These are phyloP conservation scores for Phaethon lepturus DNA, from an alignment of 2,113 vertebrate species.

Conservation along the genomic window DNA sequence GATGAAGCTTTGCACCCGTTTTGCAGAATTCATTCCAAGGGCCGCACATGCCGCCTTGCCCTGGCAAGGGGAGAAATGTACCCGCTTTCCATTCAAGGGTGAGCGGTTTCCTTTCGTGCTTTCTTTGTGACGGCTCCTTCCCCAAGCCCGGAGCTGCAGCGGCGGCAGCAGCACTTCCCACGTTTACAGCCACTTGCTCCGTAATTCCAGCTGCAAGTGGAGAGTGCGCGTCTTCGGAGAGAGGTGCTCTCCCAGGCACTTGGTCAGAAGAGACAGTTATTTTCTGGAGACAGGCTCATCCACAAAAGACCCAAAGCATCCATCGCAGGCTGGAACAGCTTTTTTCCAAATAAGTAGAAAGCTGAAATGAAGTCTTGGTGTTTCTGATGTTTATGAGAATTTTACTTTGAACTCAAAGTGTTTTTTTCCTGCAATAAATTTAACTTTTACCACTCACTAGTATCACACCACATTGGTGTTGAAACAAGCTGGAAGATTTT, in stretches of 20 bases:
- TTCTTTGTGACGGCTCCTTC: background rate
- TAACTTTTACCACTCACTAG: background rate
- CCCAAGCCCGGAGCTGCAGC: background rate
- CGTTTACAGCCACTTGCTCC: background rate
- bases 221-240: rapidly evolving
- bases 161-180: background rate
- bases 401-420: background rate
- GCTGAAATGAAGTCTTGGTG: background rate
- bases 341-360: background rate
- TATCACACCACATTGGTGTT: background rate
- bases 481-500: background rate
- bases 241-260: background rate
- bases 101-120: background rate
- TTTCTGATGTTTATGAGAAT: background rate
- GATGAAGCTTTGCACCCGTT: background rate
- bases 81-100: rapidly evolving
- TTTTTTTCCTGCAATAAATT: background rate
- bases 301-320: background rate
- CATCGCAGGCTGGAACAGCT: background rate
- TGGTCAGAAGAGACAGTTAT: background rate
- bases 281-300: background rate
- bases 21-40: background rate
- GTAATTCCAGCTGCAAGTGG: background rate
- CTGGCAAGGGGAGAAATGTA: background rate
- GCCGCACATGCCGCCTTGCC: rapidly evolving